Evolutionary conservation across 2,888 invertebrate genomes (phyloP).

Genomic region (Hoplodrina ambigua): DNA sequence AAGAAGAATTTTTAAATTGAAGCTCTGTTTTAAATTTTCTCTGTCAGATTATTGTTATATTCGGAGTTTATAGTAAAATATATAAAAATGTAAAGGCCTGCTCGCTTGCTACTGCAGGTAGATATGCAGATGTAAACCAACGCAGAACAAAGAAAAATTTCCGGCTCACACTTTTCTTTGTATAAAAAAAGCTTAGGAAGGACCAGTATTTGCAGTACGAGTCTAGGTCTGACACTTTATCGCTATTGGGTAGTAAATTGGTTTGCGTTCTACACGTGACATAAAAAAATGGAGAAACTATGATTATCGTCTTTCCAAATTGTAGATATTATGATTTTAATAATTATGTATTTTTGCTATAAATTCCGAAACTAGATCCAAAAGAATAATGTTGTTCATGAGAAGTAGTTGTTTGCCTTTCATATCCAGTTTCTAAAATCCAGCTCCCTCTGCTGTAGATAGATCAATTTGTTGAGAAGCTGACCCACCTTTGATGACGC

Average conservation of each 20-base stretch:
- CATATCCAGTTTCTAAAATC: conserved; percentile 42
- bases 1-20: conserved; percentile 2
- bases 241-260: too few relatives aligned
- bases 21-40: neutral
- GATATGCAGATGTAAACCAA: too few relatives aligned
- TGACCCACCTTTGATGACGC: conserved; percentile 66
- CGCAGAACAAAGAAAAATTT: too few relatives aligned
- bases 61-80: conserved; percentile 3
- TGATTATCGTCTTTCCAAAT: too few relatives aligned
- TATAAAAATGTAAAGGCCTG: neutral
- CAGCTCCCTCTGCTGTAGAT: conserved; percentile 32
- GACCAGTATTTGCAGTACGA: neutral
- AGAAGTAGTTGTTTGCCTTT: neutral
- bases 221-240: neutral
- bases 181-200: neutral
- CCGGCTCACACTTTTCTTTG: too few relatives aligned
- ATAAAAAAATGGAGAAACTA: too few relatives aligned
- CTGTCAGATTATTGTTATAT: neutral
- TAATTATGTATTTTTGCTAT: too few relatives aligned
- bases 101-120: too few relatives aligned
- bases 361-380: too few relatives aligned
- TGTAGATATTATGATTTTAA: too few relatives aligned
- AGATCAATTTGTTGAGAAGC: conserved; percentile 66
- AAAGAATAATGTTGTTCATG: too few relatives aligned
- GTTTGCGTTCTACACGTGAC: too few relatives aligned